phyloP scores from a whole-genome alignment of 1,140 invertebrate genomes.

The Drosophila mayri region DNA sequence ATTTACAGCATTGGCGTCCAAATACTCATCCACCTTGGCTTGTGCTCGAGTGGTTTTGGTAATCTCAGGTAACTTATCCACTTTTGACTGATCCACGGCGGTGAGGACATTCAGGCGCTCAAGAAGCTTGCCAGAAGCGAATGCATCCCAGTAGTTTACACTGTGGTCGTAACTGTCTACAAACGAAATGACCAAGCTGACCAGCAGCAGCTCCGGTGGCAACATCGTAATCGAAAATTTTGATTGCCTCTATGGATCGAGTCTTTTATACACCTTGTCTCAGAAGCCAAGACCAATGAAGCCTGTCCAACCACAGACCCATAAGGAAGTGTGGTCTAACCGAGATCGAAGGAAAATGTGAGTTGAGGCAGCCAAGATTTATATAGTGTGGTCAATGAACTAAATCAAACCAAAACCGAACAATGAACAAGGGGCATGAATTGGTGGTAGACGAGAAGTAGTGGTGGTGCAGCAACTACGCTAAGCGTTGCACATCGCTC shows the following conservation, averaged over 20 bases:
- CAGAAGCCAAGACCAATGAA: conserved; percentile 39
- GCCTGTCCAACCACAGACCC: conserved; percentile 53
- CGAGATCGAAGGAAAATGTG: conserved; percentile 48
- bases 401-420: conserved; percentile 56
- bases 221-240: conserved; percentile 31
- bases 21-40: conserved; percentile 37
- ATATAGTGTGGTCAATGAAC: conserved; percentile 56
- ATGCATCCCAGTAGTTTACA: conserved; percentile 74
- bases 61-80: not conserved
- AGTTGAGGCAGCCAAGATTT: conserved; percentile 61
- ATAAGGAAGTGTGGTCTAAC: conserved; percentile 54
- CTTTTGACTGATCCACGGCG: conserved; percentile 15
- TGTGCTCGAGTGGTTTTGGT: conserved; percentile 21
- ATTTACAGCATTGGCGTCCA: conserved; percentile 12
- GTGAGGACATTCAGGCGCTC: conserved; percentile 51
- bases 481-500: conserved; percentile 52
- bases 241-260: not conserved
- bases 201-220: conserved; percentile 42
- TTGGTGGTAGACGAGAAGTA: conserved; percentile 4
- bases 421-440: not conserved
- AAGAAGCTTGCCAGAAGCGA: conserved; percentile 66
- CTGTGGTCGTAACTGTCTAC: conserved; percentile 45
- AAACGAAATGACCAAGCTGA: conserved; percentile 27
- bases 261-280: conserved; percentile 35
- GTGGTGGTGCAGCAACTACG: conserved; percentile 46